Evolutionary conservation across 2,797 vertebrate species (phyloP), one percentile per base, ranked within the genome.

Genomic region (Octomys mimax): DNA sequence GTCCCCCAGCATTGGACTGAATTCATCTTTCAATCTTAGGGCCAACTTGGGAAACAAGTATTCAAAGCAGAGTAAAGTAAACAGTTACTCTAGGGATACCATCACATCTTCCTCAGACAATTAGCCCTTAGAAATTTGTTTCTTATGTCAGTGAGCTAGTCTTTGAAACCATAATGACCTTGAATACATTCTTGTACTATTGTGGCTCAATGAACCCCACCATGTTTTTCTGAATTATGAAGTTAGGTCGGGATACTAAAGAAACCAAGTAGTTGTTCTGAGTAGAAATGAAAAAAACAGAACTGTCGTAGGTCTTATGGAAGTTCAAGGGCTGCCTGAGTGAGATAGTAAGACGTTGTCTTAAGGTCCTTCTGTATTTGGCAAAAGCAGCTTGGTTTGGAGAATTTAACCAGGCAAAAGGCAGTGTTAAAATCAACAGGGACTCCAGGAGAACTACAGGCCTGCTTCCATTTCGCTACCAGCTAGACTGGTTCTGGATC

Each of bases 221-320:
- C 31, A 33, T 22, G 64, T 83, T 49, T 92, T 84, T n/a, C 36
- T 86, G 57, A 95, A 86, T 42, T 77, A 33, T n/a, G 28, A 91
- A 61, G 24, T 79, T 42, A 93, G 49, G 11, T 31, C 16, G 62
- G 19, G 5, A 18, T n/a, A 86, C 33, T 86, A 57, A 92, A 68
- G 54, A 94, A 87, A 92, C 14, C 57, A 39, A 89, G 89, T 64
- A 92, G 42, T 52, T 86, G 3, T 84, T 5, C 71, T 59, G 49
- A 6, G 49, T 21, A 7, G 77, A 14, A 79, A 79, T 7, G 7
- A 52, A 33, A 54, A 49, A 54, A 12, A 77, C 22, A 77, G 8
- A 78, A 26, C 8, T 52, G 13, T 64, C 42, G 28, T 78, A 54
- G 28, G 42, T 90, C 5, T 16, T 75, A 54, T 9, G 19, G 19